Conservation (phyloP, 2,888 invertebrate species). For the Hypselothyrea guttata region DNA sequence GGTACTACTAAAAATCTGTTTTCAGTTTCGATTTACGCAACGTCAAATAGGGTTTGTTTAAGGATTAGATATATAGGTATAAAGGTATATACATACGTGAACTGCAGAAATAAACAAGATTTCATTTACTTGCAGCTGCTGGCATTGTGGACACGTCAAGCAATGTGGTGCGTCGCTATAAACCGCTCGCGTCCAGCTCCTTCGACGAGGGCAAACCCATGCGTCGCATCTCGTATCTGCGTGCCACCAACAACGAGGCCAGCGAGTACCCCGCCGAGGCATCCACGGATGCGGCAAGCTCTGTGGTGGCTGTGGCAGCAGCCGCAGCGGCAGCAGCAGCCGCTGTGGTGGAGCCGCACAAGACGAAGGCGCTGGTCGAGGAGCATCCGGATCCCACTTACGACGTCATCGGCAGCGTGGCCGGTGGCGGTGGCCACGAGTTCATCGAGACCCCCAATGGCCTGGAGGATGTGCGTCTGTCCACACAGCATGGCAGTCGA, state of each 20-base stretch:
- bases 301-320: slow-evolving; percentile 31
- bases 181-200: slow-evolving; percentile 81
- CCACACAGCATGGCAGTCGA: slow-evolving; percentile 67
- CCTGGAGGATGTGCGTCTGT: slow-evolving; percentile 65
- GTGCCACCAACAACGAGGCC: slow-evolving; percentile 90
- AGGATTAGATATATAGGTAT: too few species aligned
- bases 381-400: slow-evolving; percentile 79
- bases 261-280: slow-evolving; percentile 84
- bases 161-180: slow-evolving; percentile 79
- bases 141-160: slow-evolving; percentile 38
- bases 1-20: too few species aligned
- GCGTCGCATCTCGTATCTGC: slow-evolving; percentile 95
- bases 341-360: slow-evolving; percentile 59
- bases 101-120: background rate
- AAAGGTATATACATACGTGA: too few species aligned
- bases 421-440: slow-evolving; percentile 66
- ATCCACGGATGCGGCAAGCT: slow-evolving; percentile 26
- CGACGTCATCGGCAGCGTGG: slow-evolving; percentile 68
- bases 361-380: slow-evolving; percentile 66
- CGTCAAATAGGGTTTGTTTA: too few species aligned
- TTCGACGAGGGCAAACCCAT: slow-evolving; percentile 94
- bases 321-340: slow-evolving; percentile 53
- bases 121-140: slow-evolving; percentile 40
- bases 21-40: too few species aligned
- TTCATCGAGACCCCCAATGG: slow-evolving; percentile 70